These are phyloP conservation scores for Carapus acus DNA, from an alignment of 2,797 vertebrate genomes.

Conservation along the genomic window DNA sequence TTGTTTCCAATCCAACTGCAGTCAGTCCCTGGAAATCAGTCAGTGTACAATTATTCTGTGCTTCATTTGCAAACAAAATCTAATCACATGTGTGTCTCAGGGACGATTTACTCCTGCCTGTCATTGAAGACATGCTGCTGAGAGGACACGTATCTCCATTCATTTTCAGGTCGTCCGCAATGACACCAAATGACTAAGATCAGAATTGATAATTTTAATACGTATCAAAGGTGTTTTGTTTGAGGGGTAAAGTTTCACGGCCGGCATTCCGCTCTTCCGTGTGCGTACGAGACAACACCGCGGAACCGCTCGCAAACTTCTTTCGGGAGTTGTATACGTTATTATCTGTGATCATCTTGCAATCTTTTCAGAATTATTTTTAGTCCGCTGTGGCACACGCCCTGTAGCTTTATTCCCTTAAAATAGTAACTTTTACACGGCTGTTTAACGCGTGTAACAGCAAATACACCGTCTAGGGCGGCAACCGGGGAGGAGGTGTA, in stretches of 20 bases:
- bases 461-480: background rate
- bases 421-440: slow-evolving; percentile 26
- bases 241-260: too few species aligned
- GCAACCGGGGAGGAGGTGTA: background rate
- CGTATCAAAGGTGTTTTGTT: too few species aligned
- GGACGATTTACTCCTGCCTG: background rate
- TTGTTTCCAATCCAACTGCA: background rate
- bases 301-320: background rate
- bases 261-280: background rate
- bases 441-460: accelerated
- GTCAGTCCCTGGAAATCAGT: background rate
- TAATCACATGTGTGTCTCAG: too few species aligned
- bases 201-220: too few species aligned
- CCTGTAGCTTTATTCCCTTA: accelerated
- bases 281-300: background rate
- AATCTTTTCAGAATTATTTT: accelerated
- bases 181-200: too few species aligned
- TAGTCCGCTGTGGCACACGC: background rate
- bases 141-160: background rate
- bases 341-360: accelerated
- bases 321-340: too few species aligned
- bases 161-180: too few species aligned
- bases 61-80: background rate
- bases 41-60: background rate
- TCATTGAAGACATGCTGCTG: too few species aligned